These are phyloP conservation scores for Scomberomorus guttatus DNA, from an alignment of 2,797 vertebrate genomes.

Conservation along the genomic window DNA sequence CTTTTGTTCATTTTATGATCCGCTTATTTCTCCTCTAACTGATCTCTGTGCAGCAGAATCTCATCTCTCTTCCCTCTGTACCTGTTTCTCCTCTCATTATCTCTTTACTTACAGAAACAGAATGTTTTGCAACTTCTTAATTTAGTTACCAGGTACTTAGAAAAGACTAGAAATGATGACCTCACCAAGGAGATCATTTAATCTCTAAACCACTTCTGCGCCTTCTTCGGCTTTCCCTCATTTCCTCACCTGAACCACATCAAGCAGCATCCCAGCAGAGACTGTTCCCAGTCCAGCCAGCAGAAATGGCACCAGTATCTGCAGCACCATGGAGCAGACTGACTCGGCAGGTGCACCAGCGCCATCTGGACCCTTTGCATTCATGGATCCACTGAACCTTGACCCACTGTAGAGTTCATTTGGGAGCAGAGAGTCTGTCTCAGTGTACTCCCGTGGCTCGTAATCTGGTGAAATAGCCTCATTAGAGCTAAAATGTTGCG, in stretches of 20 bases:
- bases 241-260: slow-evolving; percentile 91
- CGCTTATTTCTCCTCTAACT: not conserved
- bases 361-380: slow-evolving; percentile 32
- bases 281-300: slow-evolving; percentile 95
- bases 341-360: slow-evolving; percentile 86
- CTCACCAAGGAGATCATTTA: not conserved
- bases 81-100: not conserved
- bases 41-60: not conserved
- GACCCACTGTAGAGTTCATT: slow-evolving; percentile 72
- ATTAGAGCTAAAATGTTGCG: slow-evolving; percentile 19
- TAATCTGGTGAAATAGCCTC: slow-evolving; percentile 30
- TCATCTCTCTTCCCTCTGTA: not conserved
- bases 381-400: slow-evolving; percentile 25
- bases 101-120: not conserved
- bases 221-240: not conserved
- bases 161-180: not conserved
- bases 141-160: not conserved
- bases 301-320: slow-evolving; percentile 94
- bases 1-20: not conserved
- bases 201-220: not conserved
- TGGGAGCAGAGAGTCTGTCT: slow-evolving; percentile 89
- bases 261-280: slow-evolving; percentile 94
- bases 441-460: slow-evolving; percentile 74
- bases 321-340: slow-evolving; percentile 89
- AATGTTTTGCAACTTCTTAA: not conserved